These are phyloP conservation scores for Conus betulinus DNA, from an alignment of 1,140 invertebrate genomes.

Conservation along the genomic window DNA sequence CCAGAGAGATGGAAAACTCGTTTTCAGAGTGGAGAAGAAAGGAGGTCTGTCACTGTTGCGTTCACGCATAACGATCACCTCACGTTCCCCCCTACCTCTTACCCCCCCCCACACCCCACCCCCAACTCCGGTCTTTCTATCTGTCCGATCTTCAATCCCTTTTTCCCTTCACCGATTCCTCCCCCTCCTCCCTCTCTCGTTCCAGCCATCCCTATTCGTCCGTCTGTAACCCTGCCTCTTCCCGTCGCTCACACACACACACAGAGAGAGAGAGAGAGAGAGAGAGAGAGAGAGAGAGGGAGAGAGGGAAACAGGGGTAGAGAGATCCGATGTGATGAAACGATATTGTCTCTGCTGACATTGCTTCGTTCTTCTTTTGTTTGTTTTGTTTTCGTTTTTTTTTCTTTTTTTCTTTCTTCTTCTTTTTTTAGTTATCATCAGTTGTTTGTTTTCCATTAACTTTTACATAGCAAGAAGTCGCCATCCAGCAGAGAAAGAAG, in stretches of 20 bases:
- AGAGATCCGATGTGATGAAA: too few species aligned
- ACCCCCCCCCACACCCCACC: background rate
- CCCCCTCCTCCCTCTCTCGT: background rate
- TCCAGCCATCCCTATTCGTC: background rate
- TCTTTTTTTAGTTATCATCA: background rate
- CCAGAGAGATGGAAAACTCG: too few species aligned
- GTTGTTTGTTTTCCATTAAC: background rate
- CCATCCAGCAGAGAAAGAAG: too few species aligned
- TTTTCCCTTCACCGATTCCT: background rate
- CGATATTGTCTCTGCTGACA: too few species aligned
- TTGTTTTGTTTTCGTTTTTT: too few species aligned
- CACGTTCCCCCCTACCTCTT: background rate
- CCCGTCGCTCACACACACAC: background rate
- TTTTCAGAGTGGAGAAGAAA: too few species aligned
- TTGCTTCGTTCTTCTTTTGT: background rate
- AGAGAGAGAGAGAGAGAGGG: too few species aligned
- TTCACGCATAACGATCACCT: too few species aligned
- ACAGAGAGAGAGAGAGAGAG: too few species aligned
- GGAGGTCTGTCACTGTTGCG: too few species aligned
- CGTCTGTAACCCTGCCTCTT: background rate
- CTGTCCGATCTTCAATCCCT: background rate
- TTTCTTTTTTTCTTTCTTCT: background rate
- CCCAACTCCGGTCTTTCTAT: background rate
- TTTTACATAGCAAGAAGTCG: too few species aligned
- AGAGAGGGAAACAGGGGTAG: too few species aligned